Percentiles rank a stretch among this genome's conserved stretches.
Conservation (phyloP, 2,113 vertebrate species). For the Alethe castanea region DNA sequence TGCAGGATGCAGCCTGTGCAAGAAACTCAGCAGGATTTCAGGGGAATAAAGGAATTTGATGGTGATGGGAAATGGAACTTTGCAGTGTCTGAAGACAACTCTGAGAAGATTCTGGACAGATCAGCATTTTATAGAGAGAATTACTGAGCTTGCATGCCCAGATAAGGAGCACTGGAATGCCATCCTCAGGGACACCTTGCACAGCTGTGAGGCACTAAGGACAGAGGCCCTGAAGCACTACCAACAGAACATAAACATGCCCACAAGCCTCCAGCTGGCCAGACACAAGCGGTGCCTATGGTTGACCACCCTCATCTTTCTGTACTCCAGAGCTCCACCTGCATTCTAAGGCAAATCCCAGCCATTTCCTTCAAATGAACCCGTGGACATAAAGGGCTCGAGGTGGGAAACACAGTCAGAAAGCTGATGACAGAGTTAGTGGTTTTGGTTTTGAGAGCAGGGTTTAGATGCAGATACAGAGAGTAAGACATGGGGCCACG, state of each 20-base stretch:
- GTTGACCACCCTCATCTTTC: not conserved
- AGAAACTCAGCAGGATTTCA: not conserved
- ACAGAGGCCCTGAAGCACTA: not conserved
- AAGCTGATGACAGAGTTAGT: constrained; percentile 20
- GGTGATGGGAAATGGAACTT: not conserved
- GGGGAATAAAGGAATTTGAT: not conserved
- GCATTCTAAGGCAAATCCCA: not conserved
- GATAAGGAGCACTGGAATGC: not conserved
- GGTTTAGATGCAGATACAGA: constrained; percentile 18
- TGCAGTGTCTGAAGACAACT: not conserved
- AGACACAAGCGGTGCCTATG: not conserved
- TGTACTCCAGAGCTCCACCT: not conserved
- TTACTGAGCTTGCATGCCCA: not conserved
- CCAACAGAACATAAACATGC: not conserved
- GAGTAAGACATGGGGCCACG: constrained; percentile 33
- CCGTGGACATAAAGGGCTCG: not conserved
- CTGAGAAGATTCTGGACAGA: not conserved
- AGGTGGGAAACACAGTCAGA: constrained; percentile 6
- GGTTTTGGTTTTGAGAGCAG: not conserved
- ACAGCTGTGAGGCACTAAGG: not conserved
- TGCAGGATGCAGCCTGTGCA: not conserved
- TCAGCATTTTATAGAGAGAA: not conserved
- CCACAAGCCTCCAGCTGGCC: not conserved
- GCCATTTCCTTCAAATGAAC: not conserved
- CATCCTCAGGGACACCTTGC: not conserved